A percentile compares a stretch with the other conserved stretches of the same genome.
phyloP scores from a whole-genome alignment of 2,797 vertebrate species.

The Cynodonichthys magdalenae region DNA sequence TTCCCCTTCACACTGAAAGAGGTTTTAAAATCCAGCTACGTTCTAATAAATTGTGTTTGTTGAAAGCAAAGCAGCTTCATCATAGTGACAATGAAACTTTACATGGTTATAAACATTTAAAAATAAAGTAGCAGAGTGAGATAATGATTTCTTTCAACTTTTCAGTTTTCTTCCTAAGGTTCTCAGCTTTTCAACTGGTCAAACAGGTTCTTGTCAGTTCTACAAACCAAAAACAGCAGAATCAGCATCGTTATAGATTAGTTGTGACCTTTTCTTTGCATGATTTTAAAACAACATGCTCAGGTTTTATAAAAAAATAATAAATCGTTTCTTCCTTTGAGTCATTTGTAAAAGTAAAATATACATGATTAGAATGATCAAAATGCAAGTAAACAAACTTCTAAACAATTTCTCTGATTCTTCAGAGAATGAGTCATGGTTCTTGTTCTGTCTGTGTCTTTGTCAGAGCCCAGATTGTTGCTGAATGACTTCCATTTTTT shows the following conservation, averaged over 20 bases:
- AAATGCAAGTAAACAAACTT: slow-evolving; percentile 63
- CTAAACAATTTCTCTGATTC: slow-evolving; percentile 40
- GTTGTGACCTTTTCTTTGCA: slow-evolving; percentile 9
- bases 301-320: slow-evolving; percentile 14
- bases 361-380: slow-evolving; percentile 51
- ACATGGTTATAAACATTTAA: slow-evolving; percentile 34
- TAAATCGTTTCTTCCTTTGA: slow-evolving; percentile 47
- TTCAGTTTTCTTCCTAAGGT: too few species aligned
- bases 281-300: slow-evolving; percentile 32
- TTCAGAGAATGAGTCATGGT: slow-evolving; percentile 17
- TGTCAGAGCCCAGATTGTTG: slow-evolving; percentile 11
- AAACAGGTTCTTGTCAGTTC: background rate
- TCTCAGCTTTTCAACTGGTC: background rate
- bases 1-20: too few species aligned
- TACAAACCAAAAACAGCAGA: slow-evolving; percentile 5
- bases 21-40: too few species aligned
- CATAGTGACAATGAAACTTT: slow-evolving; percentile 6
- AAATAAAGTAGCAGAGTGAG: slow-evolving; percentile 9
- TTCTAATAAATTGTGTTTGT: too few species aligned
- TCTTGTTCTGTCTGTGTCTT: slow-evolving; percentile 9
- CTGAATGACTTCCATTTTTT: slow-evolving; percentile 15
- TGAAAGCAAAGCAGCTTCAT: too few species aligned
- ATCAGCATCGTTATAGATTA: slow-evolving; percentile 23
- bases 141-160: background rate
- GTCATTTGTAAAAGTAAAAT: slow-evolving; percentile 43